Conservation (phyloP, 2,797 vertebrate species). For the Scomberomorus guttatus region DNA sequence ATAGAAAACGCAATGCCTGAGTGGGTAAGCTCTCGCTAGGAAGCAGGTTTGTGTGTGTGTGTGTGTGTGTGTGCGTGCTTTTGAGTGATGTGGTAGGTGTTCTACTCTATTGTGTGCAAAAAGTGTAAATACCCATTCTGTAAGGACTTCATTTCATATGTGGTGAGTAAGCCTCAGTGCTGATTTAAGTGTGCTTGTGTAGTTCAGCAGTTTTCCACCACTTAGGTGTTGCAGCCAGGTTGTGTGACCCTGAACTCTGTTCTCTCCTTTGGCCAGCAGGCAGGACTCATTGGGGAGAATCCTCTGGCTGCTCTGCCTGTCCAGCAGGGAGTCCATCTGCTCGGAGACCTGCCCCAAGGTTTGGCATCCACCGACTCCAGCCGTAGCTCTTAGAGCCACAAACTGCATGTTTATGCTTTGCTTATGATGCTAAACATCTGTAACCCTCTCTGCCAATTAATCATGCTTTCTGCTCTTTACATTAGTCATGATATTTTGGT, state of each 20-base stretch:
- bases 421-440: constrained; percentile 58
- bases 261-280: constrained; percentile 79
- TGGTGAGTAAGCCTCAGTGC: constrained; percentile 57
- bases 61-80: constrained; percentile 55
- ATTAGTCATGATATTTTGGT: neutral
- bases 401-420: constrained; percentile 41
- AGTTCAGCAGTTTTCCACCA: neutral
- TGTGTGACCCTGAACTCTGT: constrained; percentile 59
- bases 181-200: constrained; percentile 34
- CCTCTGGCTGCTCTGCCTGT: constrained; percentile 85
- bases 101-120: constrained; percentile 34
- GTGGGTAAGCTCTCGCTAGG: constrained; percentile 56
- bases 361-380: constrained; percentile 53
- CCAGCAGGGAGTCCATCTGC: constrained; percentile 87
- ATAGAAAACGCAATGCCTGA: constrained; percentile 22
- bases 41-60: constrained; percentile 34
- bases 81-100: constrained; percentile 61
- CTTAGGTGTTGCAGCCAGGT: constrained; percentile 5
- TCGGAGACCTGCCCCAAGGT: constrained; percentile 91
- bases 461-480: neutral
- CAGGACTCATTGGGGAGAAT: constrained; percentile 91
- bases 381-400: constrained; percentile 39
- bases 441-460: constrained; percentile 10
- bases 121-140: constrained; percentile 47
- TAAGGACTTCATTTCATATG: constrained; percentile 34